Percentiles rank a stretch among this genome's conserved stretches.
Evolutionary conservation across 2,888 invertebrate genomes (phyloP).

Genomic region (Synergus laeviventris): DNA sequence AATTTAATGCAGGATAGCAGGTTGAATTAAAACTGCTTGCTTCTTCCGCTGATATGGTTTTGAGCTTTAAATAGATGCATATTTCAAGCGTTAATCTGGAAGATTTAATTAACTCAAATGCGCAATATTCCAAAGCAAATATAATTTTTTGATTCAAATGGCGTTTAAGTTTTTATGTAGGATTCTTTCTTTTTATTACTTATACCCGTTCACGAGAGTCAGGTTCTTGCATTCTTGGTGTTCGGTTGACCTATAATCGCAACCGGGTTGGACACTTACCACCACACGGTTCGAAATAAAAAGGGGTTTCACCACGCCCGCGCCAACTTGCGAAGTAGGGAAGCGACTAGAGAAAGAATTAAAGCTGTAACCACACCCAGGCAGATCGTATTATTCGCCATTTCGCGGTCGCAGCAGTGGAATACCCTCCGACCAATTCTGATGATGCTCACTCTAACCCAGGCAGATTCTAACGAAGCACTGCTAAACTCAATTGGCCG

Average conservation of each 20-base stretch:
- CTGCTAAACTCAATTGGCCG: slow-evolving; percentile 39
- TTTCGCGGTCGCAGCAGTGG: slow-evolving; percentile 33
- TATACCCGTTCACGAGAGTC: not conserved
- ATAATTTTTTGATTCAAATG: slow-evolving; percentile 1
- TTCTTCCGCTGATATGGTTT: not conserved
- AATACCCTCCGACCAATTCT: slow-evolving; percentile 20
- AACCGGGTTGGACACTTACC: slow-evolving; percentile 25
- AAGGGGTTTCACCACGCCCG: slow-evolving; percentile 37
- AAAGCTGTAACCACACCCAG: slow-evolving; percentile 40
- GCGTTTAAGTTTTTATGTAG: not conserved
- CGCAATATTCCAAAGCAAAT: slow-evolving; percentile 17
- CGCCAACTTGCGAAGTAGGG: slow-evolving; percentile 34
- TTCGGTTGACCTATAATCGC: slow-evolving; percentile 37
- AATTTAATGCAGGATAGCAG: not conserved
- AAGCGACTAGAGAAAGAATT: slow-evolving; percentile 39
- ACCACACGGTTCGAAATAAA: slow-evolving; percentile 31
- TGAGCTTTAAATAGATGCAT: not conserved
- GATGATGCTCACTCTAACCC: slow-evolving; percentile 27
- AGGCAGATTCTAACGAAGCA: slow-evolving; percentile 38
- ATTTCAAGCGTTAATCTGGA: not conserved
- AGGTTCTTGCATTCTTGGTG: slow-evolving; percentile 24
- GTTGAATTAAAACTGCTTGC: not conserved
- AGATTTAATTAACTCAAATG: slow-evolving; percentile 7
- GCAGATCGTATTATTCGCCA: slow-evolving; percentile 38
- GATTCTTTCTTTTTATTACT: slow-evolving; percentile 1